Conservation (phyloP, 1,140 invertebrate species). For the Drosophila burlai region DNA sequence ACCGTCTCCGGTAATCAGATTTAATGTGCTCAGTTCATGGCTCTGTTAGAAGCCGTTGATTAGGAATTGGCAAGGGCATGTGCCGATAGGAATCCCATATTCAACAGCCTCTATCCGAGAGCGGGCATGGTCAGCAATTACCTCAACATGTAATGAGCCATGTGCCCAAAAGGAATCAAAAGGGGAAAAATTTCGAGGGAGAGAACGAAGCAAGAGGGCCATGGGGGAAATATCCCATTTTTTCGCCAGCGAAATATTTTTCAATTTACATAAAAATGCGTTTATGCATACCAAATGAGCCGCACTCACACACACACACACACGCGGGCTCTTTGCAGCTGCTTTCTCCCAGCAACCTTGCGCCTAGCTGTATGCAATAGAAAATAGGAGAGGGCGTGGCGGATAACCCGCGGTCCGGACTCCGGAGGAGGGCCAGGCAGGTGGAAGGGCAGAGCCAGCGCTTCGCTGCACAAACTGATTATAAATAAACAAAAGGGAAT, state of each 20-base stretch:
- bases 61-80: constrained; percentile 21
- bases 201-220: neutral
- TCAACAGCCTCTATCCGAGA: neutral
- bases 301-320: constrained; percentile 12
- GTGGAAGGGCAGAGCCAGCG: constrained; percentile 32
- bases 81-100: neutral
- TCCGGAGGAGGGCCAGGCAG: neutral
- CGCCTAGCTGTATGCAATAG: constrained; percentile 66
- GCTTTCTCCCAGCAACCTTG: constrained; percentile 36
- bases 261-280: constrained; percentile 82
- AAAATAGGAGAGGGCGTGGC: constrained; percentile 10
- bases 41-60: constrained; percentile 8
- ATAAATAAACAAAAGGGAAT: constrained; percentile 78
- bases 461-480: constrained; percentile 80
- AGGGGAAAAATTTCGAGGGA: neutral
- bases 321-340: constrained; percentile 21
- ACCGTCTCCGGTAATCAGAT: constrained; percentile 35
- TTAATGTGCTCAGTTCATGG: constrained; percentile 10
- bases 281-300: constrained; percentile 79
- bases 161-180: constrained; percentile 20
- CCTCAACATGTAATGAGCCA: constrained; percentile 35
- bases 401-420: constrained; percentile 21
- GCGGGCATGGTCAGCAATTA: constrained; percentile 44
- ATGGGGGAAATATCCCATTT: constrained; percentile 26
- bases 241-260: constrained; percentile 69